Evolutionary conservation across 2,888 invertebrate species (phyloP), one percentile per base, ranked within the genome.

Genomic region (Papilio gigon): DNA sequence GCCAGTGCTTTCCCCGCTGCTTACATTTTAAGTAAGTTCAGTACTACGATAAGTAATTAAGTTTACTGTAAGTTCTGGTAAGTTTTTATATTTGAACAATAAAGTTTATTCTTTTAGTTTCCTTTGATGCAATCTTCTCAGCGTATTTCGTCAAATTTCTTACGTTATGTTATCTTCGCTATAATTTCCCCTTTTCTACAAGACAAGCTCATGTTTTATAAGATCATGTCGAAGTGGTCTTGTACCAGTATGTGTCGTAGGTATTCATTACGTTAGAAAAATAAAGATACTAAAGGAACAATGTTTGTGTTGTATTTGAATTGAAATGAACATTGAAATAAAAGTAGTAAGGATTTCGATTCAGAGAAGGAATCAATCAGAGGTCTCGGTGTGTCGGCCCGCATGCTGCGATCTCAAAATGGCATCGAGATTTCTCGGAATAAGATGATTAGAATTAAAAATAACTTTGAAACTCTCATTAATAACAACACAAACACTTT

Each of bases 1-100:
- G 93, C 93, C 71, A 93, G 93, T 70, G 90, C 93, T 58, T 94
- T 93, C 78, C 93, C 93, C 25, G 92, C 93, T 1, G 92, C 93
- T 63, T 94, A 93, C 74, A 93, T 94, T 44, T 75, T 91, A 2
- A 91, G 91, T 91, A 67, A 84, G 86, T 72, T 35, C 4, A 33
- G n/a, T 42, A 42, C 4, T 17, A 6, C 3, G 17, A 6, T 42
- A n/a, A 5, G 42, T 42, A 4, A 42, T 3, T 42, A 2, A 35
- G 11, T n/a, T n/a, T n/a, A n/a, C n/a, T n/a, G n/a, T 6, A 35
- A 6, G 33, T 35, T 35, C 1, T 11, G 9, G 42, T 42, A 17
- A 6, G 5, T 4, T 4, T 17, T 17, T 17, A 6, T 17, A 1
- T 42, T 17, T 6, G 1, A n/a, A 17, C 5, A 42, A 12, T n/a